Evolutionary conservation across 2,797 vertebrate species (phyloP), one percentile per base, ranked within the genome.

Genomic region (Rousettus madagascariensis): DNA sequence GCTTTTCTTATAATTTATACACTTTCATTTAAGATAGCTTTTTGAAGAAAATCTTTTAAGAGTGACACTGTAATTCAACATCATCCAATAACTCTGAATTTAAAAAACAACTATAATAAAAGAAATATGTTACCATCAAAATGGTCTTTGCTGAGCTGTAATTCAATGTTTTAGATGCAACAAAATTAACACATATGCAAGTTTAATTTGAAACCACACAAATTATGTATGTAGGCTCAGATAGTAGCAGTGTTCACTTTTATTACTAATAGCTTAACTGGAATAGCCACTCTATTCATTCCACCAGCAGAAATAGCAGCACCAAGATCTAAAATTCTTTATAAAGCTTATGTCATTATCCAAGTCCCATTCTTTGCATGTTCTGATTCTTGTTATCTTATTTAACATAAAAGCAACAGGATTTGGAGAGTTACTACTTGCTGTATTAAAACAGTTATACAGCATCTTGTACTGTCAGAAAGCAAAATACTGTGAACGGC

Each of bases 251-350:
- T 98, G 98, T 98, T 98, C 97, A 98, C 98, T 98, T 90, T 98
- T 98, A 92, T 94, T 97, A 97, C 98, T 98, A 98, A 98, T 99
- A 99, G 99, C 99, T 99, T 99, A 99, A 99, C 98, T 97, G 98
- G 98, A 98, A 98, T 99, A 97, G 98, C 97, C 98, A 97, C 96
- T 97, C 98, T 94, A 97, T 94, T 98, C 97, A 97, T 98, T 97
- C 96, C 95, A 98, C 97, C 97, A 98, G 97, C 98, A 98, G 94
- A 93, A 98, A 98, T 98, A 99, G 99, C 99, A 99, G 98, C 99
- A 99, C 98, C 98, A 98, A 98, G 91, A 98, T 95, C 98, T 98
- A 98, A 95, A 98, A 97, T 97, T 97, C 97, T 97, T 97, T 97
- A 97, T 97, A 98, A 98, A 98, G 97, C 98, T 98, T 97, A 97